Percentiles rank a stretch among this genome's conserved stretches.
These are phyloP conservation scores for Timandra comae DNA, from an alignment of 2,888 invertebrate species.

Conservation along the genomic window DNA sequence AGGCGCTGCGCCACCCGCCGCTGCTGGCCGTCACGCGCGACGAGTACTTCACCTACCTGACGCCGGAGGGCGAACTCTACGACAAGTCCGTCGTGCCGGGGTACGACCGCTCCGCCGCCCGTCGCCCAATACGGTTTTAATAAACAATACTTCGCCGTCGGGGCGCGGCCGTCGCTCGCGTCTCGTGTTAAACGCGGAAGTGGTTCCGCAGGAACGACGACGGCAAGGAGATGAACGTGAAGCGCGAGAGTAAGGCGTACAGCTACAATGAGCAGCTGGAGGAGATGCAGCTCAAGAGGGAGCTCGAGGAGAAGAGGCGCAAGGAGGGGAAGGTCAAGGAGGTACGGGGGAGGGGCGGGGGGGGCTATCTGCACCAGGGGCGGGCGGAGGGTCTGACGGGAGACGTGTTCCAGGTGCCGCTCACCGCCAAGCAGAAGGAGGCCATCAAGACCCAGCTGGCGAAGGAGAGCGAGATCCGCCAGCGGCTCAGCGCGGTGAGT, in stretches of 20 bases:
- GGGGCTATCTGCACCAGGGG: no score
- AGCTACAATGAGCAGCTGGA: slow-evolving; percentile 98
- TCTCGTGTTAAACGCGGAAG: no score
- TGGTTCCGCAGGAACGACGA: slow-evolving; percentile 59
- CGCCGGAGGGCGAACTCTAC: slow-evolving; percentile 92
- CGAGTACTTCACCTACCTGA: slow-evolving; percentile 77
- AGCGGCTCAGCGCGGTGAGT: slow-evolving; percentile 79
- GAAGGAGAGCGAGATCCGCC: slow-evolving; percentile 88
- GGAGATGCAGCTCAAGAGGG: slow-evolving; percentile 93
- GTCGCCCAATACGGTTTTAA: no score
- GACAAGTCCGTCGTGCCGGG: slow-evolving; percentile 83
- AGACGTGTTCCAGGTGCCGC: slow-evolving; percentile 47
- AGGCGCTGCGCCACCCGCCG: slow-evolving; percentile 78
- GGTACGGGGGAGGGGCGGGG: no score
- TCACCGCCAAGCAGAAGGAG: slow-evolving; percentile 92
- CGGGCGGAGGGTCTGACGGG: no score
- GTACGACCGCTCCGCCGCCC: no score
- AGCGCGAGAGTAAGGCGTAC: slow-evolving; percentile 96
- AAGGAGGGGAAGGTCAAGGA: slow-evolving; percentile 86
- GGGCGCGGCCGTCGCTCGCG: no score
- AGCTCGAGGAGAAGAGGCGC: slow-evolving; percentile 91
- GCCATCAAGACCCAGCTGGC: slow-evolving; percentile 89
- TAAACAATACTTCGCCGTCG: no score
- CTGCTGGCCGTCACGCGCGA: slow-evolving; percentile 84
- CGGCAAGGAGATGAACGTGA: slow-evolving; percentile 84